Conservation (phyloP, 2,888 invertebrate genomes). For the Tetragonisca angustula region DNA sequence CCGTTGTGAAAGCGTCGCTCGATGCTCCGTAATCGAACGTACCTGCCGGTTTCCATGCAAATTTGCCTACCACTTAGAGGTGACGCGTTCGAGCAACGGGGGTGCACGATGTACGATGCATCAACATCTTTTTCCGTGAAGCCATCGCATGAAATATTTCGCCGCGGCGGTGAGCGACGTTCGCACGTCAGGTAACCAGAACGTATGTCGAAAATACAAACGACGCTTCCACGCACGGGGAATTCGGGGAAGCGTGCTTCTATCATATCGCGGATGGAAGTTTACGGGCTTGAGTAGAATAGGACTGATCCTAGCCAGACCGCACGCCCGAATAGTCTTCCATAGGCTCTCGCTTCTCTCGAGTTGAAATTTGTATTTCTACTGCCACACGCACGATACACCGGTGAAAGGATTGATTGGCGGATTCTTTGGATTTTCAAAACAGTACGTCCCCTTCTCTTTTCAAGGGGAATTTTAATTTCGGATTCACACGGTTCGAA, state of each 20-base stretch:
- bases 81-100: slow-evolving; percentile 19
- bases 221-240: neutral
- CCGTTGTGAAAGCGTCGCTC: slow-evolving; percentile 21
- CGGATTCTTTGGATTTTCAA: too few relatives aligned
- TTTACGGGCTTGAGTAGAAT: neutral
- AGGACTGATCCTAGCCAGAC: neutral
- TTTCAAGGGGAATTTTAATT: neutral
- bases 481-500: neutral
- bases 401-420: neutral
- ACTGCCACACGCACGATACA: too few relatives aligned
- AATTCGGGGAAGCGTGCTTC: neutral
- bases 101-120: neutral
- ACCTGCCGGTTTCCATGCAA: slow-evolving; percentile 40
- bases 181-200: neutral
- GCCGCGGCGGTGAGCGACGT: neutral
- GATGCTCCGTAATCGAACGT: slow-evolving; percentile 35
- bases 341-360: neutral
- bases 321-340: neutral
- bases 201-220: neutral
- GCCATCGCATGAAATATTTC: neutral
- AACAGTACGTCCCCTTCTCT: neutral
- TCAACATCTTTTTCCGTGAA: too few relatives aligned
- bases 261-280: too few relatives aligned
- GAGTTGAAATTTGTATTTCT: neutral
- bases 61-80: slow-evolving; percentile 48